Evolutionary conservation across 30 jellyfish, hydroid and myxozoan genomes (phyloP), one percentile per base, ranked within the genome.

Genomic region (Aurelia aurita complex sp. Pacific): DNA sequence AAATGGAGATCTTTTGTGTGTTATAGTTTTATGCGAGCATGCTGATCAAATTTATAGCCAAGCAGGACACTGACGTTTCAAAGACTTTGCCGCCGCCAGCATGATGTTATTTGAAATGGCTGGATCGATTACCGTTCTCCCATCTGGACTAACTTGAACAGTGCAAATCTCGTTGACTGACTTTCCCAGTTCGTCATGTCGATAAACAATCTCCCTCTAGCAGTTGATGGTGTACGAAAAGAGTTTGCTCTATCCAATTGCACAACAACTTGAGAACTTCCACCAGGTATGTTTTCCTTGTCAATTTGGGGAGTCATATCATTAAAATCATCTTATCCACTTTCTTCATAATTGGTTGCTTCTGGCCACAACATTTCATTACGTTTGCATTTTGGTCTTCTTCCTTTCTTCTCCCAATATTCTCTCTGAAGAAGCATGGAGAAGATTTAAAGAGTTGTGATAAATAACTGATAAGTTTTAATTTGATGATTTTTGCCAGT

Each of bases 51-150:
- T 40, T 40, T 40, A 40, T 40, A 40, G 4, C 10, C 52, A 18
- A 65, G 75, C 38, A 65, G 14, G 75, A 36, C 33, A 65, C 75
- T 65, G 42, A 65, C 75, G 33, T 43, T 36, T 18, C 53, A 40
- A 65, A 18, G 0, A 65, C 75, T 65, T 17, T 36, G 33, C 75
- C 38, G 75, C 75, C 50, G 75, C 75, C 75, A 65, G 75, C 75
- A 65, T 65, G 36, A 65, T 15, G 53, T 65, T 65, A 3, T 65
- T 65, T 18, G 35, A 65, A 65, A 65, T 65, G 75, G 75, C 75
- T 12, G 75, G 50, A 65, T 65, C 75, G 38, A n/a, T 65, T 65
- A 65, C 13, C 75, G 38, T 65, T 65, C 75, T 65, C 18, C 75
- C 75, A 65, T 65, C 75, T 65, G 75, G 75, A 43, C 75, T 65